Base-by-base conservation (phyloP, 1,140 invertebrate species). In the Choristoneura fumiferana region DNA sequence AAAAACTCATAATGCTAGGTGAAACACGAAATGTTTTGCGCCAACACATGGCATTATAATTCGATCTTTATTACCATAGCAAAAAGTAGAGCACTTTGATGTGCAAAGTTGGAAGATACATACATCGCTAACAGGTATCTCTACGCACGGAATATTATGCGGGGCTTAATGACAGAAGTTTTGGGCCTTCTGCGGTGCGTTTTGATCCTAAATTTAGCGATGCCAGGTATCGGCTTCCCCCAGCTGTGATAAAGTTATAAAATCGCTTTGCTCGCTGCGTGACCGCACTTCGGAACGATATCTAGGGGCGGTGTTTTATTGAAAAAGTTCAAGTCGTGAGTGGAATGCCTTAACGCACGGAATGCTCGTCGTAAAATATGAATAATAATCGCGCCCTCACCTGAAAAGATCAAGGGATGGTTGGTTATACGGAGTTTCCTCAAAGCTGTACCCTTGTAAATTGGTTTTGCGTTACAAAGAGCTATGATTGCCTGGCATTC, bases 301-400 rank as follows among this genome's bases (percentile, higher is more conserved):
- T 40, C 39, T 74, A 71, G 60, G 57, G 69, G 83, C 43, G 78
- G 76, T 80, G 79, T 82, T 88, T 88, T 88, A 86, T 86, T 88
- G 83, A 86, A 88, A 88, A 88, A 88, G 73, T 88, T 78, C 52
- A 68, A 69, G 65, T 76, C 85, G 85, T 86, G 84, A 84, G 67
- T 71, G 53, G 85, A 85, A 70, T 88, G 64, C 75, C 62, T 69
- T 57, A 81, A 67, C 63, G 67, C 59, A 56, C 55, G 67, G 67
- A 65, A 66, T 59, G 49, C 66, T 68, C 68, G 66, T 76, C 68
- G 67, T 76, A 75, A 82, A 86, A 84, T 87, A 86, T 87, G 84
- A 87, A 84, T 88, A 83, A 76, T 83, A 79, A 81, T 73, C 58
- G 65, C 69, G 43, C 43, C 18, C 22, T 49, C 22, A 49, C 43